Evolutionary conservation across 2,797 vertebrate genomes (phyloP), one percentile per base, ranked within the genome.

Genomic region (Betta splendens): DNA sequence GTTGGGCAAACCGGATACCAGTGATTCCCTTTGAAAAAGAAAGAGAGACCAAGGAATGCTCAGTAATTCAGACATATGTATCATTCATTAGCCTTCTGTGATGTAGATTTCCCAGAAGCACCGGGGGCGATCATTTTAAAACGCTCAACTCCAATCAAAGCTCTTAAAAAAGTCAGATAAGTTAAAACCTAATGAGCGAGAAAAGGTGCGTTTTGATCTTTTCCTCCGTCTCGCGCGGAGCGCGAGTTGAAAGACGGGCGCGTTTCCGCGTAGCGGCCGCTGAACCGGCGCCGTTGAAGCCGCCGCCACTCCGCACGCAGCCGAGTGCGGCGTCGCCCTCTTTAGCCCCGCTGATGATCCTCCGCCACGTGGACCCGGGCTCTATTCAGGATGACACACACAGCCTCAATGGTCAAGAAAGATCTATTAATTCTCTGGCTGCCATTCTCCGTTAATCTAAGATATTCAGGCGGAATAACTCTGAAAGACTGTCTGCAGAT

Each of bases 1-100:
- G 94, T 71, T 94, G 94, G 75, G 94, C 91, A 69, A 98, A 99
- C 82, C 94, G 93, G 86, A 98, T 96, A 64, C 94, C 95, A 1
- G 94, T 96, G 85, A 98, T 94, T 87, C 96, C 97, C 96, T 98
- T 89, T 81, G 75, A 80, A 81, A 79, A 68, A 77, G 44, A 67
- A 72, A 71, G 53, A 75, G 52, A 72, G 77, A 74, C 21, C 60
- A 75, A 64, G 38, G 29, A 15, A 63, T 63, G 33, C 64, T 86
- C 57, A 86, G 51, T 58, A 62, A 87, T 86, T 87, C 81, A 74
- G 75, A 88, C 63, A 13, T 79, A 84, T 87, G 75, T 84, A 88
- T 86, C 72, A 81, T 86, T 89, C 71, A 86, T 87, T 61, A 71
- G 44, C 47, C 46, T n/a, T 47, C 72, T 84, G 60, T 73, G 78